phyloP scores from a whole-genome alignment of 1,140 invertebrate species.

The Leguminivora glycinivorella region DNA sequence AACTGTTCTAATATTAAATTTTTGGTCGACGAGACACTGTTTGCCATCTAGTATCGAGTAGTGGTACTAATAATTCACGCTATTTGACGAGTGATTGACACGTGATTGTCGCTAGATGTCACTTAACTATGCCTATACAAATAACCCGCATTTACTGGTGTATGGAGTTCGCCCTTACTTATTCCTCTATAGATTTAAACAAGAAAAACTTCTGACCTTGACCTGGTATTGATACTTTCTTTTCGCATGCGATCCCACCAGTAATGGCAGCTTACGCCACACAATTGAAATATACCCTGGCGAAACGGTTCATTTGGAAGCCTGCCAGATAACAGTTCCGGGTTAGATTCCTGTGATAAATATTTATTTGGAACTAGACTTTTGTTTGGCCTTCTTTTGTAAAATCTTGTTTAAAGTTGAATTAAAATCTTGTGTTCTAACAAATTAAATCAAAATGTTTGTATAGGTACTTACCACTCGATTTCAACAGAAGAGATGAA shows the following conservation, averaged over 20 bases:
- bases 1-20: too few relatives aligned
- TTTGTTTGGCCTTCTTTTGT: not conserved
- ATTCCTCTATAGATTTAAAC: too few relatives aligned
- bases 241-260: not conserved
- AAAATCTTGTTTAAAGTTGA: not conserved
- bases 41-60: too few relatives aligned
- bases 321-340: constrained; percentile 8
- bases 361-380: not conserved
- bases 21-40: too few relatives aligned
- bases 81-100: too few relatives aligned
- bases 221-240: not conserved
- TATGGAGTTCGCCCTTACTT: too few relatives aligned
- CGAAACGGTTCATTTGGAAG: not conserved
- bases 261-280: not conserved
- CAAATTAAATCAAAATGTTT: not conserved
- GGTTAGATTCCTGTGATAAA: constrained; percentile 4
- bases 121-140: too few relatives aligned
- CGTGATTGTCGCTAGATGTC: too few relatives aligned
- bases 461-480: not conserved
- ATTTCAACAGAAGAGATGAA: too few relatives aligned
- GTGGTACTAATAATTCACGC: too few relatives aligned
- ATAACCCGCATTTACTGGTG: too few relatives aligned
- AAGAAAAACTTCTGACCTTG: not conserved
- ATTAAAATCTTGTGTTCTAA: not conserved
- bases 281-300: constrained; percentile 1